Evolutionary conservation across 1,140 invertebrate species (phyloP).

Genomic region (Eciton burchellii): DNA sequence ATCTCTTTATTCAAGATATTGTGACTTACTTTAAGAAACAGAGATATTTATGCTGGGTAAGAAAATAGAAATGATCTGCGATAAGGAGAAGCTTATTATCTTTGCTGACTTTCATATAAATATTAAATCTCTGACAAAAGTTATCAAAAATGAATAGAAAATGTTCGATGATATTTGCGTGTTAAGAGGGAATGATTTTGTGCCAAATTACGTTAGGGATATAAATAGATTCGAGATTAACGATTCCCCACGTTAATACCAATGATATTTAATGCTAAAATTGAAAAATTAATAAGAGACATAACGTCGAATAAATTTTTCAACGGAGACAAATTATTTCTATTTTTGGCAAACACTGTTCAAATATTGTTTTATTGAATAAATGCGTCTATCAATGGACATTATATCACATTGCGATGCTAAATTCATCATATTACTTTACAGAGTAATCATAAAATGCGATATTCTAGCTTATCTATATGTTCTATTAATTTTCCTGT

Average conservation of each 20-base stretch:
- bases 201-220: no score
- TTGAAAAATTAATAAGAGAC: no score
- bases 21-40: not conserved
- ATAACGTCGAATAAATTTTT: not conserved
- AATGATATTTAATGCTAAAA: no score
- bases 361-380: not conserved
- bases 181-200: no score
- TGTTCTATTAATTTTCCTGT: not conserved
- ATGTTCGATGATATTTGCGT: not conserved
- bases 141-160: slow-evolving; percentile 44
- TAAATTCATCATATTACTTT: not conserved
- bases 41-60: no score
- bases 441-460: not conserved
- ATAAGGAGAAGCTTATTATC: not conserved
- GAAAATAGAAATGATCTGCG: not conserved
- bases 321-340: not conserved
- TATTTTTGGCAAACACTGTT: not conserved
- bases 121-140: not conserved
- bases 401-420: not conserved
- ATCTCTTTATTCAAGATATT: no score
- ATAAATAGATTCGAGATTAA: no score
- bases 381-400: not conserved
- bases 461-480: slow-evolving; percentile 3
- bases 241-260: no score
- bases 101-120: not conserved